Percentiles rank a stretch among this genome's conserved stretches.
Evolutionary conservation across 1,140 invertebrate species (phyloP).

Genomic region (Drosophila trapezifrons): DNA sequence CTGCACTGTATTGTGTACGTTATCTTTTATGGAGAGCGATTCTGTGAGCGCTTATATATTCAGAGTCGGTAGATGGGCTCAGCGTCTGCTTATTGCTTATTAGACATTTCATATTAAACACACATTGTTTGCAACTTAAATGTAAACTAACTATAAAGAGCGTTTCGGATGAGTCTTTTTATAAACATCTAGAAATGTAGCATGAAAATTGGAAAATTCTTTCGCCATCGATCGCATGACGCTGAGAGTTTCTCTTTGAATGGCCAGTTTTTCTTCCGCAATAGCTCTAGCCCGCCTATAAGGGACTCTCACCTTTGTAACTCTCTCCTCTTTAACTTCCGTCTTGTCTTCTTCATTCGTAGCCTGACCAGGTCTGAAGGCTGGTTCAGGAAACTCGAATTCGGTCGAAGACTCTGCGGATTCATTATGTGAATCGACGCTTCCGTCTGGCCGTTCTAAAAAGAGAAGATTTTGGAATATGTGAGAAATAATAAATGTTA

Average conservation of each 20-base stretch:
- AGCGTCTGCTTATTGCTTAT: too few species aligned
- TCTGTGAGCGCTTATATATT: not conserved
- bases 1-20: too few species aligned
- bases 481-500: too few species aligned
- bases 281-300: not conserved
- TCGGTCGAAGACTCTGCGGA: not conserved
- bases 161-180: not conserved
- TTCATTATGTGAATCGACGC: not conserved
- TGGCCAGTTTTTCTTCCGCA: conserved; percentile 5
- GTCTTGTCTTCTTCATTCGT: not conserved
- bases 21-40: not conserved
- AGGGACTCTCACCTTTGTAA: too few species aligned
- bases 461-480: too few species aligned
- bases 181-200: not conserved
- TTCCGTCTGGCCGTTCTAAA: too few species aligned
- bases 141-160: conserved; percentile 1
- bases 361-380: not conserved
- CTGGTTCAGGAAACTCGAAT: conserved; percentile 2
- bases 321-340: too few species aligned
- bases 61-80: too few species aligned
- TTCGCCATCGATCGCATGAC: conserved; percentile 5
- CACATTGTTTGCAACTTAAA: not conserved
- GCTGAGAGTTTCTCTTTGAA: conserved; percentile 7
- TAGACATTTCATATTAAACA: not conserved
- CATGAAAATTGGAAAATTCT: conserved; percentile 6